Conservation (phyloP, 2,797 vertebrate species). For the Macropodus opercularis region DNA sequence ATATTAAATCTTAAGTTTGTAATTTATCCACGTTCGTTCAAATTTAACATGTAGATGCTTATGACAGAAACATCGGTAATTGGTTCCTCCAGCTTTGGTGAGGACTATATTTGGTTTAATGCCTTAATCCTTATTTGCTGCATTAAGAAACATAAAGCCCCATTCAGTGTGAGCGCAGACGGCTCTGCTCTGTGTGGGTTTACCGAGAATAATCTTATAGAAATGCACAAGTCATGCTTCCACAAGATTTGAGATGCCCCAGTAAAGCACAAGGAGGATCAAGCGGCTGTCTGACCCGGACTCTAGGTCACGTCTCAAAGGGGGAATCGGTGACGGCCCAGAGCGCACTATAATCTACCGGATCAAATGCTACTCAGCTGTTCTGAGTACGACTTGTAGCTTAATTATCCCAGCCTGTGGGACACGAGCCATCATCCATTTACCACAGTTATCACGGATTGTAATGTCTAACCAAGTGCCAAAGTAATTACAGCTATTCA, state of each 20-base stretch:
- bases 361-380: slow-evolving; percentile 58
- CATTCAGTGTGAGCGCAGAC: slow-evolving; percentile 62
- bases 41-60: slow-evolving; percentile 59
- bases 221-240: slow-evolving; percentile 64
- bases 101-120: slow-evolving; percentile 74
- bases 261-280: slow-evolving; percentile 60
- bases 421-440: slow-evolving; percentile 65
- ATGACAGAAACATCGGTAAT: slow-evolving; percentile 61
- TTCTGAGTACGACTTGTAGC: slow-evolving; percentile 50
- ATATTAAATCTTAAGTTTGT: slow-evolving; percentile 45
- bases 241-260: slow-evolving; percentile 65
- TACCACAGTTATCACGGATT: slow-evolving; percentile 65
- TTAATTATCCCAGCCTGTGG: slow-evolving; percentile 66
- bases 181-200: slow-evolving; percentile 62
- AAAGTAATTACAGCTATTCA: slow-evolving; percentile 69
- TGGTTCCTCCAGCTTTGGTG: slow-evolving; percentile 64
- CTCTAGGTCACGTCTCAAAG: slow-evolving; percentile 56
- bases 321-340: slow-evolving; percentile 48
- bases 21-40: slow-evolving; percentile 60
- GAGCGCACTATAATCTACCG: slow-evolving; percentile 57
- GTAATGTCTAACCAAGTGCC: slow-evolving; percentile 61
- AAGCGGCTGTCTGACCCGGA: slow-evolving; percentile 54
- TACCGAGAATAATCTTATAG: slow-evolving; percentile 66
- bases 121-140: slow-evolving; percentile 72
- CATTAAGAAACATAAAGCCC: slow-evolving; percentile 71